phyloP scores from a whole-genome alignment of 2,797 vertebrate species.

The Synanceia verrucosa region DNA sequence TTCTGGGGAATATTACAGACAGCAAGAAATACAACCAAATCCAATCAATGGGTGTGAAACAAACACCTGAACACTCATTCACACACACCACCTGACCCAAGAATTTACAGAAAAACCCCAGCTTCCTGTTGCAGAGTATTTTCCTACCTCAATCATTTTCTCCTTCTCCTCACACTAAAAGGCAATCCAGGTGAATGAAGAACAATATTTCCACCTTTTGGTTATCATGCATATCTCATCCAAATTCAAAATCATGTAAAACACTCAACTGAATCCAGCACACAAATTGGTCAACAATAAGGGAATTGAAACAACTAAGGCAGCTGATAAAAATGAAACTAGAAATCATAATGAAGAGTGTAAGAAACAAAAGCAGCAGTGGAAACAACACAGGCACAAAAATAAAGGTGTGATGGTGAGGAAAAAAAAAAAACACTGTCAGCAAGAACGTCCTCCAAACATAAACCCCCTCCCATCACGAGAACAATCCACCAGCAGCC shows the following conservation, averaged over 20 bases:
- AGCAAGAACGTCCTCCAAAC: slow-evolving; percentile 67
- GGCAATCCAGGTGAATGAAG: slow-evolving; percentile 76
- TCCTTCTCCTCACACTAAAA: slow-evolving; percentile 54
- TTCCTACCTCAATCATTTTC: slow-evolving; percentile 2
- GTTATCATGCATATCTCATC: slow-evolving; percentile 32
- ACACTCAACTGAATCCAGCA: slow-evolving; percentile 49
- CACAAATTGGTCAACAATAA: slow-evolving; percentile 29
- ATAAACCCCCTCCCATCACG: slow-evolving; percentile 49
- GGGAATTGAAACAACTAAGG: slow-evolving; percentile 43
- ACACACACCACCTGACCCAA: slow-evolving; percentile 19
- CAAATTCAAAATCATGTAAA: slow-evolving; percentile 33
- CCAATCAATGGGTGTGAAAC: slow-evolving; percentile 15
- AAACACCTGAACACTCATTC: slow-evolving; percentile 6
- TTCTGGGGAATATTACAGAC: slow-evolving; percentile 18
- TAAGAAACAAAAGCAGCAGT: slow-evolving; percentile 51
- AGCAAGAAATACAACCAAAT: slow-evolving; percentile 34
- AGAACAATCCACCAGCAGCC: slow-evolving; percentile 65
- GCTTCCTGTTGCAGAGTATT: slow-evolving; percentile 23
- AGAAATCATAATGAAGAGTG: slow-evolving; percentile 14
- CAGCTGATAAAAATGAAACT: slow-evolving; percentile 27
- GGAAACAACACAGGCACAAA: slow-evolving; percentile 69
- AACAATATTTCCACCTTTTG: slow-evolving; percentile 20
- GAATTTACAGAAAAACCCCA: slow-evolving; percentile 18
- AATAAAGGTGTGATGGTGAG: slow-evolving; percentile 65
- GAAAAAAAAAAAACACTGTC: slow-evolving; percentile 45